A percentile compares a stretch with the other conserved stretches of the same genome.
phyloP scores from a whole-genome alignment of 1,140 invertebrate species.

The Drosophila carrolli region DNA sequence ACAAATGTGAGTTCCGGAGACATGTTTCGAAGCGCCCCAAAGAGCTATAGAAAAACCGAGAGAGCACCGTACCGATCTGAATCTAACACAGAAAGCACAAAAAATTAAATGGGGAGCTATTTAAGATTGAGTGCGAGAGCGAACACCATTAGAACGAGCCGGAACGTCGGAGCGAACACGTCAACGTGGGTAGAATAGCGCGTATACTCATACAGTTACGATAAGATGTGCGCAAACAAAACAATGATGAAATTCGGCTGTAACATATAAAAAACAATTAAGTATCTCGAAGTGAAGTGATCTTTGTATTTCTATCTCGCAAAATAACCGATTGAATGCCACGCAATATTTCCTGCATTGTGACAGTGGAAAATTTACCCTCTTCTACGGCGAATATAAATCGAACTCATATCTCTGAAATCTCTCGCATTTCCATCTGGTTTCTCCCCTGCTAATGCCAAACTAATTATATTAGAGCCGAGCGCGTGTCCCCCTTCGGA shows the following conservation, averaged over 20 bases:
- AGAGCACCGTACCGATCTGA: conserved; percentile 30
- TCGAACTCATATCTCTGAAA: conserved; percentile 10
- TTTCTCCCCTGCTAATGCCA: conserved; percentile 49
- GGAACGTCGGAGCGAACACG: conserved; percentile 18
- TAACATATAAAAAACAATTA: conserved; percentile 11
- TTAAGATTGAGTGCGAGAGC: conserved; percentile 12
- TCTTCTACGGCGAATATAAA: conserved; percentile 24
- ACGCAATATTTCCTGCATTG: conserved; percentile 12
- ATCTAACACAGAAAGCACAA: conserved; percentile 27
- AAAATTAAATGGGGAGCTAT: conserved; percentile 11
- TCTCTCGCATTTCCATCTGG: conserved; percentile 21
- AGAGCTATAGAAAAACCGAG: background rate
- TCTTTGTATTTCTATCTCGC: background rate
- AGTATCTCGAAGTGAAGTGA: conserved; percentile 16
- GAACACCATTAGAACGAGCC: conserved; percentile 43
- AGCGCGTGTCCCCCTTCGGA: conserved; percentile 62
- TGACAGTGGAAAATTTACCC: conserved; percentile 39
- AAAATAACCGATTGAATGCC: conserved; percentile 1
- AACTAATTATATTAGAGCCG: conserved; percentile 71
- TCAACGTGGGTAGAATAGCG: conserved; percentile 1
- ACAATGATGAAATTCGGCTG: conserved; percentile 28
- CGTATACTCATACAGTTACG: background rate
- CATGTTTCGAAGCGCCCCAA: too few relatives aligned
- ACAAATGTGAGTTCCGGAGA: too few relatives aligned
- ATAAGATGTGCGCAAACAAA: conserved; percentile 15